Conservation (phyloP, 2,888 invertebrate species). For the Nipponacmea schrenckii region DNA sequence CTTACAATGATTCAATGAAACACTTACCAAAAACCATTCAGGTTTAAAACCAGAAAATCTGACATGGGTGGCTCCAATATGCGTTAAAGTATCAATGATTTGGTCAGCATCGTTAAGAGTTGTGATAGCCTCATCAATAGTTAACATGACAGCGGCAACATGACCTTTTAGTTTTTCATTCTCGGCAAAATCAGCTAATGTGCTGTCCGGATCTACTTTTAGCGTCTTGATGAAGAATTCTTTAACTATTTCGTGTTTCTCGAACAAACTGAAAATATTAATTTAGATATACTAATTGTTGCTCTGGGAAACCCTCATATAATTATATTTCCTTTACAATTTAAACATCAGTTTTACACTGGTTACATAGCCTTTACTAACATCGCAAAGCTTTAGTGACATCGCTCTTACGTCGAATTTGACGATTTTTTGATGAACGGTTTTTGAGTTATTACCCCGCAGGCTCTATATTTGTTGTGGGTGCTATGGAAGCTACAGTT, state of each 20-base stretch:
- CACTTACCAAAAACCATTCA: constrained; percentile 86
- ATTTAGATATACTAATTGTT: too few relatives aligned
- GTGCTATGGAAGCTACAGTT: too few relatives aligned
- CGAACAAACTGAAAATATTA: constrained; percentile 50
- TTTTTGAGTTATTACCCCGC: too few relatives aligned
- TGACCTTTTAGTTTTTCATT: constrained; percentile 87
- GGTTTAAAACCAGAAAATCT: constrained; percentile 87
- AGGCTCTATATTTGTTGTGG: too few relatives aligned
- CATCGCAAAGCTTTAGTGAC: too few relatives aligned
- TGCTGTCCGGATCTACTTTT: constrained; percentile 49
- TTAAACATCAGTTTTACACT: too few relatives aligned
- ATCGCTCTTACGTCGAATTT: too few relatives aligned
- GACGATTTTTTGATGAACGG: too few relatives aligned
- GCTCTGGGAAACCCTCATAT: too few relatives aligned
- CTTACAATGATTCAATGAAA: too few relatives aligned
- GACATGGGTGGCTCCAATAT: constrained; percentile 84
- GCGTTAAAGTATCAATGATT: constrained; percentile 84
- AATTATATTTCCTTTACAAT: too few relatives aligned
- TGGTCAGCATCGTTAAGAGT: constrained; percentile 87
- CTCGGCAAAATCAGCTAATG: constrained; percentile 82
- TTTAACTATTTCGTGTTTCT: constrained; percentile 43
- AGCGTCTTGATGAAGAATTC: constrained; percentile 40
- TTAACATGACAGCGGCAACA: constrained; percentile 88
- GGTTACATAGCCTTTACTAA: too few relatives aligned
- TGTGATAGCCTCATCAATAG: constrained; percentile 88